Conservation (phyloP, 2,888 invertebrate species). For the Acanthosepion lycidas region DNA sequence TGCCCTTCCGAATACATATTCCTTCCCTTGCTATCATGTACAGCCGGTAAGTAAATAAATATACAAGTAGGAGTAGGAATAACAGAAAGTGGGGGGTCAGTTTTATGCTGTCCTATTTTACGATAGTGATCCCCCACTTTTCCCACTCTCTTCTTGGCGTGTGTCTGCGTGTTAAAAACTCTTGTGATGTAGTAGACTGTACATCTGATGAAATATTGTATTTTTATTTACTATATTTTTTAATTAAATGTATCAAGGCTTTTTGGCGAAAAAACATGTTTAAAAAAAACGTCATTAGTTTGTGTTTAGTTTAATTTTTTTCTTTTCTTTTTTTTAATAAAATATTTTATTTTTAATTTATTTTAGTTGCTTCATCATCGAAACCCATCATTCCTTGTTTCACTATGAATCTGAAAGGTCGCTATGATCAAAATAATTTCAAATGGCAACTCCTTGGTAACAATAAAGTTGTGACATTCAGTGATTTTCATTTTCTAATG, state of each 20-base stretch:
- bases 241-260: background rate
- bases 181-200: background rate
- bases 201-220: background rate
- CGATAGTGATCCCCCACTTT: background rate
- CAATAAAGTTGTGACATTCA: too few relatives aligned
- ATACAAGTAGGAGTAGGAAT: background rate
- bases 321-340: too few relatives aligned
- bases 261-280: background rate
- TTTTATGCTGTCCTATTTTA: background rate
- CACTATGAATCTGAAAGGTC: too few relatives aligned
- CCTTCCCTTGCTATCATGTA: slow-evolving; percentile 54
- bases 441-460: too few relatives aligned
- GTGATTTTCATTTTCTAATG: too few relatives aligned
- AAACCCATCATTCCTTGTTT: too few relatives aligned
- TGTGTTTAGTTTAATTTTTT: too few relatives aligned
- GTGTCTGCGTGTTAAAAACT: background rate
- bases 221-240: background rate
- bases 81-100: background rate
- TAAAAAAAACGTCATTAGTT: too few relatives aligned
- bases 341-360: too few relatives aligned
- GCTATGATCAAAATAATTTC: too few relatives aligned
- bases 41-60: slow-evolving; percentile 51
- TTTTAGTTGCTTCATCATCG: too few relatives aligned
- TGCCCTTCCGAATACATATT: slow-evolving; percentile 55
- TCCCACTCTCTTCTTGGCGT: background rate